Base-by-base conservation (phyloP, 1,140 invertebrate species). In the Pseudomyrmex pallidus region DNA sequence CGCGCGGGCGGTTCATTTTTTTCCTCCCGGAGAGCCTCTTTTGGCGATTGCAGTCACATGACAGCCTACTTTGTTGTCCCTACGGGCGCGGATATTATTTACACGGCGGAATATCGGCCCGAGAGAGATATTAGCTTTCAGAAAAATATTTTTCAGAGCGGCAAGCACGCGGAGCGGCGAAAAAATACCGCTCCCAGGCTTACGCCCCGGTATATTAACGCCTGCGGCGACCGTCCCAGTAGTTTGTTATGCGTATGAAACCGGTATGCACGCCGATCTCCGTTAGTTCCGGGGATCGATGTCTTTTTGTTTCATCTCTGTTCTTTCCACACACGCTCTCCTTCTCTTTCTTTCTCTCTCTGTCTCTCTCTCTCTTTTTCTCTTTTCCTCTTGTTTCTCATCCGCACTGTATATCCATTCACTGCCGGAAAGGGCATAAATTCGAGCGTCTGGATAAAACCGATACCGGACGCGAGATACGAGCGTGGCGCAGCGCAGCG, bases 51-150 rank as follows among this genome's bases (percentile, higher is more conserved):
- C 67, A 76, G 68, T 57, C 70, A 72, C 73, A 68, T 20, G 66
- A 76, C 83, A 76, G 86, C 64, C 76, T 88, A 82, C 82, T 87
- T 84, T 86, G 86, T 87, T 86, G 74, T 59, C 83, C 63, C 72
- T 88, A 83, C 68, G 57, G 22, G 62, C 25, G 70, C 63, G 46
- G 83, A 85, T 80, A 86, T 82, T 89, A 89, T 89, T 89, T 89
- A 89, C 87, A 86, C 87, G 78, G 66, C n/a, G 54, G 73, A 88
- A 89, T 88, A 86, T 86, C 87, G 87, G 67, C 56, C 63, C 86
- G 80, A 70, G 86, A 85, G 85, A 86, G 87, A 88, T 89, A 89
- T 89, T 89, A 89, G 84, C 87, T 88, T 89, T 84, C 68, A 88
- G 84, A 68, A 88, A 89, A 89, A 89, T 89, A 88, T 89, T 89